A percentile compares a stretch with the other conserved stretches of the same genome.
Conservation (phyloP, 1,140 invertebrate species). For the Gyrodactylus bullatarudis region DNA sequence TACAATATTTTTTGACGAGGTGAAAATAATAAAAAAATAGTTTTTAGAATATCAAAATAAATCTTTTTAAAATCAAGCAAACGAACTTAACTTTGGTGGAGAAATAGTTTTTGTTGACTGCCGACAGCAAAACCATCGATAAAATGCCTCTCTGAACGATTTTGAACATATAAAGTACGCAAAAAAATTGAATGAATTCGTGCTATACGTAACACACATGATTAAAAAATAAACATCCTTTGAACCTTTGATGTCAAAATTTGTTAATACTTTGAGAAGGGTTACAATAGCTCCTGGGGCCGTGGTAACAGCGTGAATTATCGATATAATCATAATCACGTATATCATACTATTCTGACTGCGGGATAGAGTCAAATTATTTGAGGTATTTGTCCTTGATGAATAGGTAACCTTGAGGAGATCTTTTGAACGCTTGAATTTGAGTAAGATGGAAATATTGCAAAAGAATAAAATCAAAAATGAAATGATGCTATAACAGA, state of each 20-base stretch:
- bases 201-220: background rate
- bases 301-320: background rate
- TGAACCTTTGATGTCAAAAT: background rate
- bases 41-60: background rate
- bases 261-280: background rate
- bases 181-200: conserved; percentile 1
- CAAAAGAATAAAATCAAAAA: conserved; percentile 2
- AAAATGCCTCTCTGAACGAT: background rate
- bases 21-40: too few relatives aligned
- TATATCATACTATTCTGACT: background rate
- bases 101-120: background rate
- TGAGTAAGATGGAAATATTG: conserved; percentile 1
- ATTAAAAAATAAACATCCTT: background rate
- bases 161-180: conserved; percentile 1
- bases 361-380: background rate
- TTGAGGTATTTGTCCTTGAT: background rate
- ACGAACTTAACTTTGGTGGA: background rate
- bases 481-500: background rate
- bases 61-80: background rate
- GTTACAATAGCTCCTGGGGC: background rate
- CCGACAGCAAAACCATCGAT: background rate
- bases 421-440: background rate
- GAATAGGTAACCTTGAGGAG: background rate
- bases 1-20: too few relatives aligned
- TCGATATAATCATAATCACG: background rate